Percentiles rank a stretch among this genome's conserved stretches.
Conservation (phyloP, 2,888 invertebrate species). For the Pristionchus fissidentatus region DNA sequence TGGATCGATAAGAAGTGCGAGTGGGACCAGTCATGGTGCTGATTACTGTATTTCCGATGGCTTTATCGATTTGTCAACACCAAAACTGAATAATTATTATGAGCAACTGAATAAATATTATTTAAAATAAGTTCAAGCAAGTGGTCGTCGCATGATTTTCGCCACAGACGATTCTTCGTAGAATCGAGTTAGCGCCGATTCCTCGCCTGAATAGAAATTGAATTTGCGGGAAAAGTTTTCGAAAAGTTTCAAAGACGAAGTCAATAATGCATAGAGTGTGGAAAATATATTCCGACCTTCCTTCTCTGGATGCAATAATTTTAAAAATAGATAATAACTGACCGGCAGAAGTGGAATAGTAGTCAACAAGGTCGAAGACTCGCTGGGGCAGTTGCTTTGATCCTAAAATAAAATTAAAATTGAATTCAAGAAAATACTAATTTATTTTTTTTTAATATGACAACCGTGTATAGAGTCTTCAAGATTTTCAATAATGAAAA, state of each 20-base stretch:
- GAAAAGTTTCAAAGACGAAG: too few relatives aligned
- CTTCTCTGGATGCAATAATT: too few relatives aligned
- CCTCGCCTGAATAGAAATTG: neutral
- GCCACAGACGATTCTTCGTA: conserved; percentile 25
- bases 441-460: neutral
- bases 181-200: conserved; percentile 13
- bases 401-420: too few relatives aligned
- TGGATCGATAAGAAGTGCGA: conserved; percentile 94
- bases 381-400: conserved; percentile 31
- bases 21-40: conserved; percentile 86
- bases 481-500: too few relatives aligned
- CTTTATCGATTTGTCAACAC: too few relatives aligned
- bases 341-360: conserved; percentile 18
- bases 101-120: conserved; percentile 25
- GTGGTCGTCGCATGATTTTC: conserved; percentile 25
- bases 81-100: too few relatives aligned
- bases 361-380: conserved; percentile 47
- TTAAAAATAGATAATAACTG: neutral
- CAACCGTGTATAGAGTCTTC: neutral
- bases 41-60: too few relatives aligned
- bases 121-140: neutral
- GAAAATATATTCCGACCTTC: too few relatives aligned
- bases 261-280: neutral
- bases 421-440: neutral
- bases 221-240: neutral